phyloP scores from a whole-genome alignment of 2,113 vertebrate species.

The Saccopteryx leptura region DNA sequence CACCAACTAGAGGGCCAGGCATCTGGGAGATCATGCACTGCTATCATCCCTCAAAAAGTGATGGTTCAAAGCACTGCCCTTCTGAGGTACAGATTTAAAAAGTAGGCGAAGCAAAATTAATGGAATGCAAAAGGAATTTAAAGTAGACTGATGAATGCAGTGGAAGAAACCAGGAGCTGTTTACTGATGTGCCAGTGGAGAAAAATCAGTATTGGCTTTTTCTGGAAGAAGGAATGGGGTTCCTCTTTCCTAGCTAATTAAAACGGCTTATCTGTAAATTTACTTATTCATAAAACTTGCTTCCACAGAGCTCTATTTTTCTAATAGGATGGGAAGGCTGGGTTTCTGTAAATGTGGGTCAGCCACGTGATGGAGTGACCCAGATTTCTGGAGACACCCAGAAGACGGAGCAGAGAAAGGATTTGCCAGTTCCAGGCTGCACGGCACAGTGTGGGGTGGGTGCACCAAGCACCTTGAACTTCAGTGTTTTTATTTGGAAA shows the following conservation, averaged over 20 bases:
- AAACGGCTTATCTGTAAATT: slow-evolving; percentile 77
- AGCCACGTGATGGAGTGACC: slow-evolving; percentile 79
- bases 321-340: slow-evolving; percentile 69
- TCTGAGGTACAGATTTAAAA: slow-evolving; percentile 33
- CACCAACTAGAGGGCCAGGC: not conserved
- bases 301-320: slow-evolving; percentile 66
- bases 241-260: slow-evolving; percentile 57
- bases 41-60: not conserved
- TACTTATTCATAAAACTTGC: slow-evolving; percentile 79
- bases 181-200: not conserved
- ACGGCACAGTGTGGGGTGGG: not conserved
- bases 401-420: slow-evolving; percentile 62
- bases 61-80: slow-evolving; percentile 49
- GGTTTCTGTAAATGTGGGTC: slow-evolving; percentile 81
- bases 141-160: slow-evolving; percentile 53
- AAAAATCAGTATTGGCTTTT: slow-evolving; percentile 56
- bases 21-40: not conserved
- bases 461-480: accelerated
- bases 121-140: slow-evolving; percentile 74
- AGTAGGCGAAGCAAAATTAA: slow-evolving; percentile 66
- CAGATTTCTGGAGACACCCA: slow-evolving; percentile 75
- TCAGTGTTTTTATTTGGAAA: slow-evolving; percentile 28
- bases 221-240: not conserved
- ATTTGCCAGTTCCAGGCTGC: not conserved
- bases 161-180: slow-evolving; percentile 33